Evolutionary conservation across 1,140 invertebrate genomes (phyloP), one percentile per base, ranked within the genome.

Genomic region (Holcopasites calliopsidis): DNA sequence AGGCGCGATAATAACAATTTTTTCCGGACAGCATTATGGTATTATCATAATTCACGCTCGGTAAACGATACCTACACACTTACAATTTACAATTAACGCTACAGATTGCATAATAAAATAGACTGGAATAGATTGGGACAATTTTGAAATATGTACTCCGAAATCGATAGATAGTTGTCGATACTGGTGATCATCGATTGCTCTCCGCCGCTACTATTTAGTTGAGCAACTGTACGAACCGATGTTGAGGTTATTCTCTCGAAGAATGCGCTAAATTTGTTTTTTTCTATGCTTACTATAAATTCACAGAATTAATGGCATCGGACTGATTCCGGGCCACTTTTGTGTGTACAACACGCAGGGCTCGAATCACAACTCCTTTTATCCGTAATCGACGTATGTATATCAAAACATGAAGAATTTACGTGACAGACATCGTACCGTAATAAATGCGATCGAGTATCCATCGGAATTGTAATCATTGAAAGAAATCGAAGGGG

Each of bases 331-430:
- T 40, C 23, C n/a, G n/a, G 13, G 3, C 23, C 23, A 3, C 31
- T 28, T 26, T 31, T 61, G 23, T 28, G 31, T 50, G 4, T 21
- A 62, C 13, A 6, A 40, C 47, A 52, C 44, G 40, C 33, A 28
- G n/a, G 31, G 31, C 5, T 11, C 3, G 3, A 23, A 21, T 21
- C 3, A 26, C 26, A 40, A 33, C 31, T 52, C 6, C 23, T 64
- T 42, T 11, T 1, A 40, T 23, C 18, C 16, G 8, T 40, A 40
- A 72, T 40, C 26, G n/a, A 35, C 7, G 47, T 13, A 47, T n/a
- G 47, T 10, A 47, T 7, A 40, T 42, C 35, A 62, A 72, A 72
- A 72, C 70, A 72, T 72, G 70, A 54, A 52, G 33, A 13, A 54
- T 61, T 40, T 42, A 21, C 18, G 26, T 64, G 58, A 72, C 58